Percentiles rank a stretch among this genome's conserved stretches.
Conservation (phyloP, 2,797 vertebrate genomes). For the Intellagama lesueurii region DNA sequence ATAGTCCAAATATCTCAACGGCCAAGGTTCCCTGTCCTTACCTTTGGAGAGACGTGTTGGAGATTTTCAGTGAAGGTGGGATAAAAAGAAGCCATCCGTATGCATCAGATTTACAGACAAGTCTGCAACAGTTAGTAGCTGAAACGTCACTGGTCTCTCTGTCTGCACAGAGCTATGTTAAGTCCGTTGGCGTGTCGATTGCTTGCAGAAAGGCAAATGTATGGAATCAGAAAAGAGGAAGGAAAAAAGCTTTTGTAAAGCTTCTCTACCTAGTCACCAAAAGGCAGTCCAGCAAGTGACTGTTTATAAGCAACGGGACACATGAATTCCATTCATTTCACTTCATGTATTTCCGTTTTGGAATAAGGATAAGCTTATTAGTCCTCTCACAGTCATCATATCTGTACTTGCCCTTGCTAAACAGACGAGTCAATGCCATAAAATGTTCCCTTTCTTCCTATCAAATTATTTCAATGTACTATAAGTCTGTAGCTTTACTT, state of each 20-base stretch:
- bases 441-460: neutral
- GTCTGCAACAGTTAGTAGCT: neutral
- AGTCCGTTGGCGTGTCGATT: neutral
- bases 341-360: too few relatives aligned
- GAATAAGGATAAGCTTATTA: neutral
- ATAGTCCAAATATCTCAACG: too few relatives aligned
- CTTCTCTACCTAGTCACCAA: neutral
- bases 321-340: neutral
- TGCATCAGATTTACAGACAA: neutral
- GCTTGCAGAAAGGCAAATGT: neutral
- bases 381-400: neutral
- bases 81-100: neutral
- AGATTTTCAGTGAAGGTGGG: neutral
- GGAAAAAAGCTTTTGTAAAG: neutral
- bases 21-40: neutral
- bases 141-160: neutral
- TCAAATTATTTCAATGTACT: conserved; percentile 15
- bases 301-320: neutral
- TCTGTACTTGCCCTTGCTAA: neutral
- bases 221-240: neutral
- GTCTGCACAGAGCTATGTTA: neutral
- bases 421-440: conserved; percentile 24
- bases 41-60: neutral
- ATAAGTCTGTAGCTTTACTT: conserved; percentile 22
- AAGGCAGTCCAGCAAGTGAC: neutral